phyloP scores from a whole-genome alignment of 2,888 invertebrate genomes.

The Nebria salina region DNA sequence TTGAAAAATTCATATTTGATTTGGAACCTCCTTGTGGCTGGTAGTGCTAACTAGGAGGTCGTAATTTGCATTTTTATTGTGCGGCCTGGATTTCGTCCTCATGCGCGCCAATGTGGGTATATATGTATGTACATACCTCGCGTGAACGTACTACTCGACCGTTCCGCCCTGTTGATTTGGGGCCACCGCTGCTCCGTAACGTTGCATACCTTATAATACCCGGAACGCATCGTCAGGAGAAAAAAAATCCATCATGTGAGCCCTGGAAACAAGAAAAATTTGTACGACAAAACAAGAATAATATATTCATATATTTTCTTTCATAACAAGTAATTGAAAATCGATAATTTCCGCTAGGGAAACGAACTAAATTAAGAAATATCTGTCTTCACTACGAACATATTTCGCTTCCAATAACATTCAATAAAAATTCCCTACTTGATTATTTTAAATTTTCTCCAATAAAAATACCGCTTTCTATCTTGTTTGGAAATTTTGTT shows the following conservation, averaged over 20 bases:
- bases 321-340: not conserved
- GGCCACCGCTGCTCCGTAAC: not conserved
- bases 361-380: not conserved
- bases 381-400: not conserved
- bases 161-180: not conserved
- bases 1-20: constrained; percentile 50
- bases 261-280: not conserved
- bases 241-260: not conserved
- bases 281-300: not conserved
- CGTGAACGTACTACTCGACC: not conserved
- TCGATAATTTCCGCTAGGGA: not conserved
- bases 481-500: not conserved
- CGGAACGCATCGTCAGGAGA: not conserved
- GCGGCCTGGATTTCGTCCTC: constrained; percentile 6
- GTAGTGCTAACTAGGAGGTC: constrained; percentile 48
- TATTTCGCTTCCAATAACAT: not conserved
- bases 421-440: not conserved
- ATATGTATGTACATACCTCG: no score
- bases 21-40: constrained; percentile 32
- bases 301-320: not conserved
- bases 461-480: not conserved
- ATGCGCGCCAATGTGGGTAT: not conserved
- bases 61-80: constrained; percentile 49
- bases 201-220: not conserved
- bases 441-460: not conserved